Base-by-base conservation (phyloP, 2,797 vertebrate species). In the Sphenodon punctatus region DNA sequence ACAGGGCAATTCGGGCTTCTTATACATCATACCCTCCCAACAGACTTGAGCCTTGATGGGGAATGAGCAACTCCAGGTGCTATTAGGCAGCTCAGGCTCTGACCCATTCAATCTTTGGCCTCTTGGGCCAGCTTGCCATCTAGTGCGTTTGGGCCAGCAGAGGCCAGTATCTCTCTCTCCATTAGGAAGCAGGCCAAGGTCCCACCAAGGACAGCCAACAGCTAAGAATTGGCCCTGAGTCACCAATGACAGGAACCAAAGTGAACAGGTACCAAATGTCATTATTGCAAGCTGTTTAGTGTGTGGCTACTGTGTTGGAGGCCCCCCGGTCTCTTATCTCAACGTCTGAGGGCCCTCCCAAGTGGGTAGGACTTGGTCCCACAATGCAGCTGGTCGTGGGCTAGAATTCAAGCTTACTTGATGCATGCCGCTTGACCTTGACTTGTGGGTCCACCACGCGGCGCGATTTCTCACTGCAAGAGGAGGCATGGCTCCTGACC, bases 401-500 rank as follows among this genome's bases (percentile, higher is more conserved):
- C 14, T 17, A 14, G 19, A 41, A 38, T n/a, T 41, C 55, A 48
- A 73, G 94, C 96, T 97, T 95, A 99, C 98, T 99, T 39, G 98
- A 99, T 1, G 97, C 96, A 0, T 99, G 98, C 84, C 97, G 97
- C 92, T 99, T 99, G 89, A 98, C 92, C 81, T 97, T 96, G 61
- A 97, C 97, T 79, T 98, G 97, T 0, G 97, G 95, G 76, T 98
- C 97, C 16, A 96, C 95, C 16, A 96, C 95, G 23, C 97, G 97
- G 39, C 97, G 96, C 0, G 97, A 97, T 83, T 97, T 98, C 90
- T 97, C 95, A 23, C 97, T 98, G 95, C 98, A 99, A 88, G 98
- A 98, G 23, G 98, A 98, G 13, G 98, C 97, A 0, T 97, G 97
- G 49, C 97, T 97, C 91, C 98, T 98, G 90, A 98, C 95, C 91